Conservation (phyloP, 2,888 invertebrate genomes). For the Tanypteryx hageni region DNA sequence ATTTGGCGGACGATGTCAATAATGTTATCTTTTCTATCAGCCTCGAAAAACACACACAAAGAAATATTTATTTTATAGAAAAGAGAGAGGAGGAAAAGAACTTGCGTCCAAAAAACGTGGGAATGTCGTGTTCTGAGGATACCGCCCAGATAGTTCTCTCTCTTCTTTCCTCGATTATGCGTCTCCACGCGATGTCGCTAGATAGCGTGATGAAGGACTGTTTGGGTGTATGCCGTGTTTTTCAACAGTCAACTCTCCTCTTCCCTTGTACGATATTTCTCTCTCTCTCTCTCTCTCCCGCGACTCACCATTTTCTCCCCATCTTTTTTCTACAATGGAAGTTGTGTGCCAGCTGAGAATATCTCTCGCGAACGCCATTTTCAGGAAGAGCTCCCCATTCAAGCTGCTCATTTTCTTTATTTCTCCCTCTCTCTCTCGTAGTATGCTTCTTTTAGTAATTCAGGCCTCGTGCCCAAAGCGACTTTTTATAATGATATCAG, state of each 20-base stretch:
- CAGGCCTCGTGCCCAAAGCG: background rate
- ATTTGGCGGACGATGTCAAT: background rate
- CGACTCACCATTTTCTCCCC: background rate
- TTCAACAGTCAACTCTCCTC: background rate
- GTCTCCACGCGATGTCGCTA: constrained; percentile 41
- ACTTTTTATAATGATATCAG: background rate
- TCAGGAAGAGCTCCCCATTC: background rate
- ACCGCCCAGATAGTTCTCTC: background rate
- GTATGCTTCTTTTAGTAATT: background rate
- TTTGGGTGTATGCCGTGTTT: constrained; percentile 18
- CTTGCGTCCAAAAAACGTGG: constrained; percentile 30
- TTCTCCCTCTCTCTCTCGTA: background rate
- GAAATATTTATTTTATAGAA: background rate
- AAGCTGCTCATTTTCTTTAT: background rate
- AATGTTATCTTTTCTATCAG: background rate
- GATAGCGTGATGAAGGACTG: constrained; percentile 40
- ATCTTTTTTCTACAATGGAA: background rate
- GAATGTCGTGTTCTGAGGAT: constrained; percentile 14
- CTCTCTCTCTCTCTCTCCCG: background rate
- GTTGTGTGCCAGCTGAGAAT: background rate
- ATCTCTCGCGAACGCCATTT: background rate
- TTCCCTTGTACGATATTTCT: background rate
- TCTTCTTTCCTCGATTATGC: background rate
- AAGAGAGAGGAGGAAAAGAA: background rate
- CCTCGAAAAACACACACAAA: background rate